A percentile compares a stretch with the other conserved stretches of the same genome.
These are phyloP conservation scores for Uria lomvia DNA, from an alignment of 2,113 vertebrate species.

Conservation along the genomic window DNA sequence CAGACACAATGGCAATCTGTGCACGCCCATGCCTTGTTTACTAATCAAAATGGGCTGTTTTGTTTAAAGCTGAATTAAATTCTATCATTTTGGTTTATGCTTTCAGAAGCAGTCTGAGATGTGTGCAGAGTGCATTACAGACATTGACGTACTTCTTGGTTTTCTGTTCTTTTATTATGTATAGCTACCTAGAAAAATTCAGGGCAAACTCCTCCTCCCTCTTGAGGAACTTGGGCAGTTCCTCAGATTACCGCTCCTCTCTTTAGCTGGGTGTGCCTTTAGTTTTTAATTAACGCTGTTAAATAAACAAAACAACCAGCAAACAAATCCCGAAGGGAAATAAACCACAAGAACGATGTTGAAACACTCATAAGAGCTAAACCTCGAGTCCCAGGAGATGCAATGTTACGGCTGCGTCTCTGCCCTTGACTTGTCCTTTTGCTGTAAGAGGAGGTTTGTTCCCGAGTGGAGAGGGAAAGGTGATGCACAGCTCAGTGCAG, in stretches of 20 bases:
- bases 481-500: neutral
- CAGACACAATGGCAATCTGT: neutral
- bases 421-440: slow-evolving; percentile 48
- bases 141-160: neutral
- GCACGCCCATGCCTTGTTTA: neutral
- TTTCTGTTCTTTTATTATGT: neutral
- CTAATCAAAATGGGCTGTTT: neutral
- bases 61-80: neutral
- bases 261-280: slow-evolving; percentile 44
- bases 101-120: neutral
- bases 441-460: neutral
- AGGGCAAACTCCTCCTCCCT: slow-evolving; percentile 18
- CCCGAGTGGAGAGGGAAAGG: neutral
- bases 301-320: slow-evolving; percentile 63
- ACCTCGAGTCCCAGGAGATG: neutral
- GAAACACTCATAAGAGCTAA: slow-evolving; percentile 43
- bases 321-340: slow-evolving; percentile 52
- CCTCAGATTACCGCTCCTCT: neutral
- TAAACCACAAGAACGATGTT: neutral
- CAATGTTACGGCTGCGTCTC: neutral
- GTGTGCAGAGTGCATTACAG: neutral
- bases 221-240: slow-evolving; percentile 12
- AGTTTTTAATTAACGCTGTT: slow-evolving; percentile 56
- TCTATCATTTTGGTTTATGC: neutral
- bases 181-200: neutral